Percentiles rank a stretch among this genome's conserved stretches.
These are phyloP conservation scores for Atlantisia rogersi DNA, from an alignment of 2,113 vertebrate genomes.

Conservation along the genomic window DNA sequence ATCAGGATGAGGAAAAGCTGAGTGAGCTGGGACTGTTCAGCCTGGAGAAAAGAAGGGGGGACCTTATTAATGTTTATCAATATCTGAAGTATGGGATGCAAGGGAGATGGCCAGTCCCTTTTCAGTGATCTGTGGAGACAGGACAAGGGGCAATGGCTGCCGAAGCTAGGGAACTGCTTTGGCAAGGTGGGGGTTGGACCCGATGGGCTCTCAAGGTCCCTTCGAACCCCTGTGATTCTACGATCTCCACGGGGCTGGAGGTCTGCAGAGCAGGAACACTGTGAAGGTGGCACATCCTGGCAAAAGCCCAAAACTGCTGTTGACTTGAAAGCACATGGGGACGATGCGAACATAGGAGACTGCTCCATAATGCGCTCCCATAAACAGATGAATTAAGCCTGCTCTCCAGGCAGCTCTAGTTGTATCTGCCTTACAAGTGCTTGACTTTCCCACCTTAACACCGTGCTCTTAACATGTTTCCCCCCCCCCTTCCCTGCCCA, in stretches of 20 bases:
- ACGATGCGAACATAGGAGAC: not conserved
- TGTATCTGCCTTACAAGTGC: not conserved
- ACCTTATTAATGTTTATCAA: no score
- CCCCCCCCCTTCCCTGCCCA: rapidly evolving
- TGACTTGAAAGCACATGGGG: not conserved
- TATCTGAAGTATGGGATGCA: no score
- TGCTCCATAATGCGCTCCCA: not conserved
- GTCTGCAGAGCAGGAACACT: not conserved
- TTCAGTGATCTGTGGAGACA: no score
- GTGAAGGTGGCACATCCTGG: not conserved
- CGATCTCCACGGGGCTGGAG: rapidly evolving
- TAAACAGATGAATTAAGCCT: slow-evolving; percentile 15
- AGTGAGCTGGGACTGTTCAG: no score
- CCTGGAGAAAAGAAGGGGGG: no score
- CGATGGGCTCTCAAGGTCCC: no score
- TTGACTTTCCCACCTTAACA: slow-evolving; percentile 40
- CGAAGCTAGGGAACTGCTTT: no score
- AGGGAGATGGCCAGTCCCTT: no score
- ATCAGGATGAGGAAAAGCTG: not conserved
- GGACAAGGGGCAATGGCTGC: no score
- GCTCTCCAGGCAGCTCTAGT: not conserved
- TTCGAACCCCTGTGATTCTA: no score
- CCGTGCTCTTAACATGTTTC: not conserved
- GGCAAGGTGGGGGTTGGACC: no score
- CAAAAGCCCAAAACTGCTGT: not conserved